These are phyloP conservation scores for Tapirus indicus DNA, from an alignment of 2,797 vertebrate species.

Conservation along the genomic window DNA sequence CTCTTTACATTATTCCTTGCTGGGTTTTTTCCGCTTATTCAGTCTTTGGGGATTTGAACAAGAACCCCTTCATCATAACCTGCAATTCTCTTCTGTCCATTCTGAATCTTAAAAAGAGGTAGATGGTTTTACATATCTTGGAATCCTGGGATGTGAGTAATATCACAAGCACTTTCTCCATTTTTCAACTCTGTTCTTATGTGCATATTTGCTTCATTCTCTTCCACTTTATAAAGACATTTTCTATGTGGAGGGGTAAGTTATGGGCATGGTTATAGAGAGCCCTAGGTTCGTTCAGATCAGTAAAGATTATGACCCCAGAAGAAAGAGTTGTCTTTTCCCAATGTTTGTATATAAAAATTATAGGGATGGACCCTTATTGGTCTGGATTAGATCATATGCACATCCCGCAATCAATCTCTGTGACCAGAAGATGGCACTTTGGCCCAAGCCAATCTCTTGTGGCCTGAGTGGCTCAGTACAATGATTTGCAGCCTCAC, in stretches of 20 bases:
- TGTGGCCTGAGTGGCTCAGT: not conserved
- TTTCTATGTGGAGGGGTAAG: not conserved
- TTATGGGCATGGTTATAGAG: not conserved
- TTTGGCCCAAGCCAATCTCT: not conserved
- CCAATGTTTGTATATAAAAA: not conserved
- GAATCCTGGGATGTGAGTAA: not conserved
- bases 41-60: not conserved
- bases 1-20: not conserved
- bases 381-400: not conserved
- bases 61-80: not conserved
- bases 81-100: not conserved
- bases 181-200: not conserved
- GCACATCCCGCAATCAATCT: not conserved
- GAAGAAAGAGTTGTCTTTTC: not conserved
- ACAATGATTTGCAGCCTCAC: not conserved
- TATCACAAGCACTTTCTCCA: not conserved
- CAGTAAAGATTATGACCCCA: not conserved
- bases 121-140: not conserved
- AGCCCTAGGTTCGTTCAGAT: not conserved
- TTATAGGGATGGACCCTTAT: not conserved
- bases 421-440: not conserved
- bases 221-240: not conserved
- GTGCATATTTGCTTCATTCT: not conserved
- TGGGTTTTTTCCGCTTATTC: not conserved
- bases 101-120: slow-evolving; percentile 32